Conservation (phyloP, 2,113 vertebrate species). For the Nyctibius bracteatus region DNA sequence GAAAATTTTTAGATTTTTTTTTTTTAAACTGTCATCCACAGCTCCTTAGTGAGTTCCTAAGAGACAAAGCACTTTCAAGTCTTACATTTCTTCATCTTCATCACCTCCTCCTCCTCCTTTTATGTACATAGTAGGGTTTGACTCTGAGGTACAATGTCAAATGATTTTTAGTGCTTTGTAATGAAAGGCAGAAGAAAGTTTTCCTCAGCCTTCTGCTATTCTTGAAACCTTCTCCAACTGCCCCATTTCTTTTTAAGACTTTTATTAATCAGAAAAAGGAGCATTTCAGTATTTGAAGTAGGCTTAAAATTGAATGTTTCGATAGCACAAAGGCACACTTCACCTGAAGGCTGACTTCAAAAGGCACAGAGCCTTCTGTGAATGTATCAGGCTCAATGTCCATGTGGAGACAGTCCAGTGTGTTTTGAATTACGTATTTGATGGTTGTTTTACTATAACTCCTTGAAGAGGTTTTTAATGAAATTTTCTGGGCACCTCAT, state of each 20-base stretch:
- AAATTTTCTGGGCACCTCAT: background rate
- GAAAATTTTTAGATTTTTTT: background rate
- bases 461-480: background rate
- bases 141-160: background rate
- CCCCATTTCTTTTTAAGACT: background rate
- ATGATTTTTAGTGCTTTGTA: background rate
- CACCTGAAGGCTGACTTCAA: background rate
- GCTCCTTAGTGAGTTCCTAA: background rate
- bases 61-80: background rate
- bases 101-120: background rate
- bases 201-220: background rate
- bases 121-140: background rate
- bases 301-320: background rate
- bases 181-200: conserved; percentile 3
- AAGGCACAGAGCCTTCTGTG: background rate
- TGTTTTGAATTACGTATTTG: background rate
- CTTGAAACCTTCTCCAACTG: background rate
- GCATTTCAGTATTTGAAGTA: background rate
- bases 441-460: background rate
- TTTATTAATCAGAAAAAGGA: background rate
- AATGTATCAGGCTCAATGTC: background rate
- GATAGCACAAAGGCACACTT: background rate
- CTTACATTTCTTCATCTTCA: background rate
- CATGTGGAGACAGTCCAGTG: background rate
- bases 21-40: background rate